Percentiles rank a stretch among this genome's conserved stretches.
These are phyloP conservation scores for Drosophila albomicans DNA, from an alignment of 1,140 invertebrate genomes.

Conservation along the genomic window DNA sequence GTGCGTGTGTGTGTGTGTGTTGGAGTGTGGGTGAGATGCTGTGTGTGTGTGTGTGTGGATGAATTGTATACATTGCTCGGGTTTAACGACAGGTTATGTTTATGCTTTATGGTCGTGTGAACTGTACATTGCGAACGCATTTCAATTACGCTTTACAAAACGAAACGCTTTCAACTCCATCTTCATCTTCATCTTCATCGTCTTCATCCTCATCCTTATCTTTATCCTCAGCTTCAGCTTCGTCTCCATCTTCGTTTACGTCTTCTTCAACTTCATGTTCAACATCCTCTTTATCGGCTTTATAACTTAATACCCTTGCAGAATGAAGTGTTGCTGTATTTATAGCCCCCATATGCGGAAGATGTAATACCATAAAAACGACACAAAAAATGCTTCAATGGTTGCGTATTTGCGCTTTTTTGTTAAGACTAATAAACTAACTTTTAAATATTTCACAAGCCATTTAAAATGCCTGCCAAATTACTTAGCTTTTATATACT, in stretches of 20 bases:
- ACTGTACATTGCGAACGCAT: slow-evolving; percentile 22
- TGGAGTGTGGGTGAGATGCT: not conserved
- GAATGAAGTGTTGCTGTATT: not conserved
- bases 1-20: not conserved
- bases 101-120: slow-evolving; percentile 49
- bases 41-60: slow-evolving; percentile 7
- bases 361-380: not conserved
- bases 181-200: not conserved
- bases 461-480: no score
- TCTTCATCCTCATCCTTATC: not conserved
- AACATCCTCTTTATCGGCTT: not conserved
- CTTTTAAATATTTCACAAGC: no score
- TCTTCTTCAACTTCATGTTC: not conserved
- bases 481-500: no score
- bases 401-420: not conserved
- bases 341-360: not conserved
- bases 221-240: not conserved
- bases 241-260: not conserved
- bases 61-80: slow-evolving; percentile 35
- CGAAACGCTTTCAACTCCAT: slow-evolving; percentile 3
- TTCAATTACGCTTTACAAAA: slow-evolving; percentile 42
- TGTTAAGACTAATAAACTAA: no score
- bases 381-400: not conserved
- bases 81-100: slow-evolving; percentile 57
- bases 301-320: slow-evolving; percentile 6